Base-by-base conservation (phyloP, 23 tunicate species). In the Trididemnum miniatum region DNA sequence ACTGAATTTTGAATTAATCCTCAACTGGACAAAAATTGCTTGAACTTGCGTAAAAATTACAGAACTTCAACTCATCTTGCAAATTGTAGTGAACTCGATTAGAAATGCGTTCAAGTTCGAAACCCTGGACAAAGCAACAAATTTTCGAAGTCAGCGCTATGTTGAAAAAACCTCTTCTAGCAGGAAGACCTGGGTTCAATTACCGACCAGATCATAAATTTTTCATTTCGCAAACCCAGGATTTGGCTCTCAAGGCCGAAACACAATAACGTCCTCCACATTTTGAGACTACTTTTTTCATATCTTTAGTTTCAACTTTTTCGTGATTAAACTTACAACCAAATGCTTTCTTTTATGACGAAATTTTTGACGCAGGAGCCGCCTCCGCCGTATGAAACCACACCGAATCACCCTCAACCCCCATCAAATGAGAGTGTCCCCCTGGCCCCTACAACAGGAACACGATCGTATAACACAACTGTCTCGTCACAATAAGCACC, bases 401-500 rank as follows among this genome's bases (percentile, higher is more conserved):
- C 62, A 22, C 9, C 26, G 4, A 31, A 40, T 7, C 79, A 74
- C 27, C 79, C 79, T 38, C 79, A 74, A 38, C 79, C 79, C 34
- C 20, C 31, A 26, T 20, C 59, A 3, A 20, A 23, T 9, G 79
- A 74, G 29, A n/a, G 20, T 5, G 38, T 59, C 20, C 59, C 79
- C 31, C 15, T 74, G 2, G 59, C 79, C 59, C 31, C 59, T 2
- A 5, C 59, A 4, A 25, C 32, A 74, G 2, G 27, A 25, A 30
- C 59, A 7, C 79, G 79, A 2, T 36, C 62, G 31, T 74, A 74
- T 59, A 74, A 49, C 79, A 24, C 79, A 28, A 74, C 62, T 38
- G 79, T 40, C 20, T 74, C 33, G 12, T 74, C 62, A 26, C 79
- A 40, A 20, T 74, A 31, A 74, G 20, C 39, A 12, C 57, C 12